Conservation (phyloP, 2,113 vertebrate species). For the Sarotherodon lohbergeri region DNA sequence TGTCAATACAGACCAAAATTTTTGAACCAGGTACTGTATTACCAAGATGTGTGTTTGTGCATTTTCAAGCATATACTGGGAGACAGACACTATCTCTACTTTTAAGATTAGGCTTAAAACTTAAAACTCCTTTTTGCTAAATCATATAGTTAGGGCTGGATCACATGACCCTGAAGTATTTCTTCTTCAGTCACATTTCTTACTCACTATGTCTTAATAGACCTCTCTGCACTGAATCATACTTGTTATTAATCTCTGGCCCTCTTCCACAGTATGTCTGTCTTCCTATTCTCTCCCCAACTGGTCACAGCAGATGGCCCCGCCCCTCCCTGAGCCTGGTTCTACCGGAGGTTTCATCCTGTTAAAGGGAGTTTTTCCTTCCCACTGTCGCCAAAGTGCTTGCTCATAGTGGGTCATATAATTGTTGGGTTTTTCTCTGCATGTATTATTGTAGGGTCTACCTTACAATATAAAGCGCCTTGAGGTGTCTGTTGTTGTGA, state of each 20-base stretch:
- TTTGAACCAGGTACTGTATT: neutral
- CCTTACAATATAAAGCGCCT: neutral
- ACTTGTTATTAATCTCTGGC: neutral
- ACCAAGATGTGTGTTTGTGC: neutral
- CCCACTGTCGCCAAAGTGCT: neutral
- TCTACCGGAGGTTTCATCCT: neutral
- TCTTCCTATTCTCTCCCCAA: too few species aligned
- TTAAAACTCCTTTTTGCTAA: neutral
- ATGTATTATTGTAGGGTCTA: neutral
- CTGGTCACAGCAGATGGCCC: too few species aligned
- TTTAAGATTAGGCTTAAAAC: neutral
- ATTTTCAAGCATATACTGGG: neutral
- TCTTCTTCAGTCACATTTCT: neutral
- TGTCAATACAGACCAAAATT: neutral
- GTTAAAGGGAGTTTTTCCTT: neutral
- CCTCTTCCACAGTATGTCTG: neutral
- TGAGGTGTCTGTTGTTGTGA: neutral
- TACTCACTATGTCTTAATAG: neutral
- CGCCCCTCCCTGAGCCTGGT: too few species aligned
- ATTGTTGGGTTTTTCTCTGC: neutral
- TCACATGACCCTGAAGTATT: neutral
- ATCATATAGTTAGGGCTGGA: neutral
- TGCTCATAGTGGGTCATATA: neutral
- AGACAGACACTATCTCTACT: neutral
- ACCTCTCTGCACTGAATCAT: neutral